A percentile compares a stretch with the other conserved stretches of the same genome.
phyloP scores from a whole-genome alignment of 2,888 invertebrate species.

The Tetragnatha montana region DNA sequence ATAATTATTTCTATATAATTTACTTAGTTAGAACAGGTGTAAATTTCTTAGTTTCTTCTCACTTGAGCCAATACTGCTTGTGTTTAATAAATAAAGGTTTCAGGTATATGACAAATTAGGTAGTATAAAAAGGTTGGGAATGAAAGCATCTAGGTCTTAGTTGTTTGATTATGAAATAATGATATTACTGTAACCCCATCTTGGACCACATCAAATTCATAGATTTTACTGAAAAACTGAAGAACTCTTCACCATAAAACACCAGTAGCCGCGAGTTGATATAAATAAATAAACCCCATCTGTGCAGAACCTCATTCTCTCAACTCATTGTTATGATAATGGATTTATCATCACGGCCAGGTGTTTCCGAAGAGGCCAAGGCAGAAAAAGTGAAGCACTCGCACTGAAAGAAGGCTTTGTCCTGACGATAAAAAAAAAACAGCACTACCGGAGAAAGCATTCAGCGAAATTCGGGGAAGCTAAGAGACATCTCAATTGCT shows the following conservation, averaged over 20 bases:
- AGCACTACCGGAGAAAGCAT: background rate
- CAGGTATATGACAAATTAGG: no score
- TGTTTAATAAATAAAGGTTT: no score
- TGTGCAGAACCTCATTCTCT: background rate
- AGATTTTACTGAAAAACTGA: no score
- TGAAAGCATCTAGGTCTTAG: no score
- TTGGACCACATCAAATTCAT: no score
- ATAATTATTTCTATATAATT: no score
- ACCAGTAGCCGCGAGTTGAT: background rate
- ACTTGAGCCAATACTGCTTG: no score
- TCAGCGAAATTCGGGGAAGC: background rate
- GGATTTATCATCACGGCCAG: background rate
- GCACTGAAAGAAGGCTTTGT: background rate
- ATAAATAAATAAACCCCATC: background rate
- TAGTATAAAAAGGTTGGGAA: no score
- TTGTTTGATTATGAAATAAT: no score
- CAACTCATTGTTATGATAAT: background rate
- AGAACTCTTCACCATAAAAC: background rate
- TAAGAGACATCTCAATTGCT: background rate
- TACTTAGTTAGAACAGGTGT: no score
- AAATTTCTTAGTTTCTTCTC: no score
- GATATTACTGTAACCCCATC: no score
- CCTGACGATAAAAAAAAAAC: background rate
- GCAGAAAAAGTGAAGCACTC: background rate
- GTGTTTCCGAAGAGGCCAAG: conserved; percentile 2